Evolutionary conservation across 2,888 invertebrate genomes (phyloP), one percentile per base, ranked within the genome.

Genomic region (Globia sparganii): DNA sequence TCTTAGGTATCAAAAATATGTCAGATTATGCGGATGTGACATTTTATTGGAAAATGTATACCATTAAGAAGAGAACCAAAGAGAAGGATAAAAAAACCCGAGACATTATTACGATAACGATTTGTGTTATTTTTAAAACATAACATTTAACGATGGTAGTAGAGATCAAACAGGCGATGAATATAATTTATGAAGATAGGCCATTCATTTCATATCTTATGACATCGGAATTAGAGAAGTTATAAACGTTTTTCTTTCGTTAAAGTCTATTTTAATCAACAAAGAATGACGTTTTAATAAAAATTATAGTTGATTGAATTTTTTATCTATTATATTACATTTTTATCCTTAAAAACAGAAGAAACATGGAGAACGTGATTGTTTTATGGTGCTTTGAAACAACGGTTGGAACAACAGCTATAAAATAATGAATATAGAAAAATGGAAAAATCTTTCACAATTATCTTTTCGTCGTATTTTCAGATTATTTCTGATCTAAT

Each of bases 201-300:
- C 18, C 4, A 69, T 81, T 81, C 37, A 85, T 81, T 82, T 66
- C 5, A 81, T 65, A 69, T 72, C 65, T 85, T 72, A 76, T 72
- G 68, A 81, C 72, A 25, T 59, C 15, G 34, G 77, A 61, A 81
- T 84, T 61, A 11, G 56, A 46, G 49, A 40, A 64, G 37, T 15
- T 28, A 13, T 37, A n/a, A 53, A 49, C 31, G 56, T 13, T 75
- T 43, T 67, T 67, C 31, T 56, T 25, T 43, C 11, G 5, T 68
- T n/a, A 34, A 18, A 62, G 58, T 72, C 11, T 79, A 64, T 74
- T 70, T 70, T 43, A 21, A 66, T 59, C 15, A 1, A 43, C 9
- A 66, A 56, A 25, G 1, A 34, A 15, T 43, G 40, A 9, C 11
- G 6, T 73, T 34, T 18, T 53, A 65, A 28, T 28, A 18, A 25